These are phyloP conservation scores for Cryptocephalus primarius DNA, from an alignment of 2,888 invertebrate genomes.

Conservation along the genomic window DNA sequence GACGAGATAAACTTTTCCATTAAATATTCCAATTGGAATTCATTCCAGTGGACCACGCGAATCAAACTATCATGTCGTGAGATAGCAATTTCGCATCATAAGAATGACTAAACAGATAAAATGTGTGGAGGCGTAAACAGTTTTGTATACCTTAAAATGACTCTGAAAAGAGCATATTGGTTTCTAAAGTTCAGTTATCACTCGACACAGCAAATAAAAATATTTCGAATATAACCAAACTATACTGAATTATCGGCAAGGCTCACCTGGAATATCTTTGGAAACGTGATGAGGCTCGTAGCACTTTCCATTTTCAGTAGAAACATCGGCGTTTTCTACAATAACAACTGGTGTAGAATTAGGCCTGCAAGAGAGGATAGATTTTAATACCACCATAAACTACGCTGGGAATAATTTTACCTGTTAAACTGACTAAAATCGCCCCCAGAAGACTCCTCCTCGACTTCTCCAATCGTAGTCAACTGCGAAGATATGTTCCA, in stretches of 20 bases:
- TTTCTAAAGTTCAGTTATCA: too few species aligned
- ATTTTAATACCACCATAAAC: too few species aligned
- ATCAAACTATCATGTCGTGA: too few species aligned
- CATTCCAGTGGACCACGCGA: too few species aligned
- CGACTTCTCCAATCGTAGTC: constrained; percentile 61
- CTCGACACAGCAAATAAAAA: too few species aligned
- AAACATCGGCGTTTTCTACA: constrained; percentile 24
- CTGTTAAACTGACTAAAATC: constrained; percentile 6
- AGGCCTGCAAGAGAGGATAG: constrained; percentile 10
- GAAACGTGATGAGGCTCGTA: neutral
- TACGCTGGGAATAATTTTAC: constrained; percentile 4
- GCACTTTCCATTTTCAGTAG: constrained; percentile 6
- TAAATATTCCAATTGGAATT: too few species aligned
- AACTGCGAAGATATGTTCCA: constrained; percentile 50
- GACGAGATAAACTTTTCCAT: too few species aligned
- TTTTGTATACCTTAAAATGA: too few species aligned
- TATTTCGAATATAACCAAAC: neutral
- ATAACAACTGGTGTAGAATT: constrained; percentile 24
- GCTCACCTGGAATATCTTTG: neutral
- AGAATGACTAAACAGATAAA: too few species aligned
- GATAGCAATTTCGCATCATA: too few species aligned
- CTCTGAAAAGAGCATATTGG: too few species aligned
- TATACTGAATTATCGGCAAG: neutral
- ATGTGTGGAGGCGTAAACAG: too few species aligned
- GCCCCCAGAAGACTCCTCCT: constrained; percentile 39